phyloP scores from a whole-genome alignment of 2,797 vertebrate species.

The Ciconia nigra region DNA sequence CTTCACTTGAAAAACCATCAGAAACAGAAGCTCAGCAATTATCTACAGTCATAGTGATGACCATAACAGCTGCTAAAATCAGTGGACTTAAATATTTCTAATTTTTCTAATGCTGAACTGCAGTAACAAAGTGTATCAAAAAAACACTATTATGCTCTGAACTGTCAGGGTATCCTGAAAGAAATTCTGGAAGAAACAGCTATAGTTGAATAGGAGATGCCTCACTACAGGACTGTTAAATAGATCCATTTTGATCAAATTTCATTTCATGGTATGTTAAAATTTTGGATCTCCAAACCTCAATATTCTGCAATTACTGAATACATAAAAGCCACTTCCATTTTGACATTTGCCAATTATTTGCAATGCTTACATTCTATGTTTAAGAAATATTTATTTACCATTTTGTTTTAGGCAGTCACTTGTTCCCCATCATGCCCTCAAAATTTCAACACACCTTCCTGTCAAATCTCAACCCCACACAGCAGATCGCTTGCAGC shows the following conservation, averaged over 20 bases:
- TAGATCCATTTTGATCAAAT: background rate
- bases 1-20: background rate
- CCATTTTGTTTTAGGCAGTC: background rate
- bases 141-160: background rate
- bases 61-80: background rate
- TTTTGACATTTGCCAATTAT: background rate
- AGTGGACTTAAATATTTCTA: background rate
- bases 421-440: background rate
- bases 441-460: background rate
- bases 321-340: background rate
- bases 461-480: background rate
- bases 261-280: background rate
- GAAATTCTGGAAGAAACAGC: background rate
- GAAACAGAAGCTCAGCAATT: background rate
- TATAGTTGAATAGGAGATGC: background rate
- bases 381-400: background rate
- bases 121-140: background rate
- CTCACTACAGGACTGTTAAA: background rate
- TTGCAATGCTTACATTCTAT: background rate
- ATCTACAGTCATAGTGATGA: background rate
- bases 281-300: background rate
- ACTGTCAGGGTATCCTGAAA: background rate
- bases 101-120: background rate
- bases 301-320: background rate
- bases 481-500: background rate